Conservation (phyloP, 2,797 vertebrate species). For the Spatula clypeata region DNA sequence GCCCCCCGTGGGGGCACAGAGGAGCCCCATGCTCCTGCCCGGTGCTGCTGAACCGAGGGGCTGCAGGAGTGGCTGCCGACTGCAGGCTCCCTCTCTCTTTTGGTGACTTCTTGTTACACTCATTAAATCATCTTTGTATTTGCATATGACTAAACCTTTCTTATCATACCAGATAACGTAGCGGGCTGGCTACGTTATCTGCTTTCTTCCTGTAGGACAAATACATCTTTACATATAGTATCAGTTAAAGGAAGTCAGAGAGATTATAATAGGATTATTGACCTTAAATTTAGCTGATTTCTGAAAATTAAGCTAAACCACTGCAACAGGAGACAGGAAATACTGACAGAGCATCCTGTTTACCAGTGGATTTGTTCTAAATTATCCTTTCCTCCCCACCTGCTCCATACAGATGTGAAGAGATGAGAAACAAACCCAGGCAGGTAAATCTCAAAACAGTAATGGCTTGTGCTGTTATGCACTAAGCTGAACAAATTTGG, state of each 20-base stretch:
- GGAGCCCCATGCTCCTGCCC: not conserved
- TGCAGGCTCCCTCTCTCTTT: not conserved
- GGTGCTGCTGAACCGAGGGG: rapidly evolving
- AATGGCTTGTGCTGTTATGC: not conserved
- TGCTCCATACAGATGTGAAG: conserved; percentile 17
- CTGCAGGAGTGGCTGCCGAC: not conserved
- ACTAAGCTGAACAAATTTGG: not conserved
- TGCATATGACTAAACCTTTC: not conserved
- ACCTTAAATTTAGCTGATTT: not conserved
- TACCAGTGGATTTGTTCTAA: conserved; percentile 3
- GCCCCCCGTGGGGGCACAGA: not conserved
- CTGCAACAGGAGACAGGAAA: conserved; percentile 48
- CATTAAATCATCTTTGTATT: not conserved
- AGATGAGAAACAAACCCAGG: conserved; percentile 9
- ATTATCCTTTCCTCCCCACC: conserved; percentile 50
- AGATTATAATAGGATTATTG: not conserved
- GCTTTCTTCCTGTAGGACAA: not conserved
- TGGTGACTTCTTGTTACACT: not conserved
- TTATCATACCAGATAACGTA: not conserved
- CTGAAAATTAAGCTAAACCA: conserved; percentile 15
- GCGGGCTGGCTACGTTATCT: not conserved
- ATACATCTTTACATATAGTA: not conserved
- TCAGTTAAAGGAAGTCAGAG: not conserved
- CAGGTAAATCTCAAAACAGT: conserved; percentile 5
- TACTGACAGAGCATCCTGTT: not conserved